These are phyloP conservation scores for Watsonalla cultraria DNA, from an alignment of 2,888 invertebrate species.

Conservation along the genomic window DNA sequence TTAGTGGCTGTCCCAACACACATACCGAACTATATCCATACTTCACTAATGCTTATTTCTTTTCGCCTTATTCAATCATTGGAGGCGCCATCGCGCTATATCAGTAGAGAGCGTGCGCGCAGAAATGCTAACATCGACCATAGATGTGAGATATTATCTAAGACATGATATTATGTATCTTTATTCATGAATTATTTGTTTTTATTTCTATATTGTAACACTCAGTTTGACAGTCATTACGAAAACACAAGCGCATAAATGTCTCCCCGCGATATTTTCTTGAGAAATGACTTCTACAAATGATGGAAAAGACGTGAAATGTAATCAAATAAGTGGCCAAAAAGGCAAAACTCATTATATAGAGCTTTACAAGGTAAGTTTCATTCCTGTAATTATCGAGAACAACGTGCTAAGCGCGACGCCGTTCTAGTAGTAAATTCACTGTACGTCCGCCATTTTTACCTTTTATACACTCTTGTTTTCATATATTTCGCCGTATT, in stretches of 20 bases:
- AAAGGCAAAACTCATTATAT: constrained; percentile 73
- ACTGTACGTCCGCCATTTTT: constrained; percentile 75
- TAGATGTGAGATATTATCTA: no score
- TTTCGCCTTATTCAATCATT: no score
- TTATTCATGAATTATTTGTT: neutral
- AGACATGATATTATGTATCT: no score
- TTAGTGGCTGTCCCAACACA: no score
- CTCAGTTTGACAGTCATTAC: constrained; percentile 71
- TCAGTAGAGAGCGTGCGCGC: no score
- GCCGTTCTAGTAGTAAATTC: constrained; percentile 67
- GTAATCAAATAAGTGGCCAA: constrained; percentile 65
- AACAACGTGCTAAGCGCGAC: constrained; percentile 44
- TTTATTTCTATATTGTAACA: constrained; percentile 37
- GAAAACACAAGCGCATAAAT: constrained; percentile 79
- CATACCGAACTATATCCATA: no score
- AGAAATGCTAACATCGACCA: no score
- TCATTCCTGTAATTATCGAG: constrained; percentile 36
- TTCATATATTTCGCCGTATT: constrained; percentile 49
- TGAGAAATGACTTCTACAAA: constrained; percentile 80
- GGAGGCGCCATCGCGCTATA: no score
- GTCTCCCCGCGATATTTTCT: constrained; percentile 77
- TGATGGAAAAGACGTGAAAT: constrained; percentile 77
- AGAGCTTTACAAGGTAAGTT: constrained; percentile 74
- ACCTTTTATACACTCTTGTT: constrained; percentile 66
- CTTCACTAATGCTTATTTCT: no score